Base-by-base conservation (phyloP, 2,113 vertebrate species). In the Alaudala cheleensis region DNA sequence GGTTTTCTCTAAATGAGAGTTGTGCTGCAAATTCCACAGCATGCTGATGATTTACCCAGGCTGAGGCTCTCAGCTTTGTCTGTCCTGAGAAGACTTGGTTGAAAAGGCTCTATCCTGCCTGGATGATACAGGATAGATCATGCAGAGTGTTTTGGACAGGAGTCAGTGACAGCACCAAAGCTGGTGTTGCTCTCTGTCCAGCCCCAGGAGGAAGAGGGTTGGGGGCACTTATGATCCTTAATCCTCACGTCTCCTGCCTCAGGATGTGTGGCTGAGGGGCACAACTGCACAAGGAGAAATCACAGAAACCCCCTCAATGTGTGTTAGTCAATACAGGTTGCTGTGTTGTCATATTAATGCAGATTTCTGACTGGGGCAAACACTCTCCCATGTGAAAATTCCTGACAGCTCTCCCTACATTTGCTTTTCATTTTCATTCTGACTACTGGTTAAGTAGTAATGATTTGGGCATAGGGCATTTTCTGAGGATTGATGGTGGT, bases 391-490 rank as follows among this genome's bases (percentile, higher is more conserved):
- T 2, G 3, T 67, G 64, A 45, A 88, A 90, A 92, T 57, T 73
- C 64, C 71, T 83, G 67, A 67, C 7, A 42, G 22, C 13, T 82
- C 22, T 70, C 23, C 29, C 51, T 71, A 53, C 21, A 25, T 88
- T 74, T 83, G 56, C 49, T 86, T 88, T 96, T 88, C 25, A 67
- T 94, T 95, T 95, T 72, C 84, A 76, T 69, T 80, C 44, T 62
- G 69, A 78, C 71, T 64, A 49, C 53, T 77, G 57, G 65, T 78
- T 92, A 85, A 87, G 57, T n/a, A 93, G 39, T 42, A 92, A 87
- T 58, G 88, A 83, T 44, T 33, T 66, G 51, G 39, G 33, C 29
- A 86, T 7, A 64, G 26, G 65, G 31, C 49, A 72, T 81, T 94
- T 95, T 79, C 54, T 81, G 64, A 74, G 72, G 80, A 94, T 78